Evolutionary conservation across 2,113 vertebrate species (phyloP).

Genomic region (Tauraco erythrolophus): DNA sequence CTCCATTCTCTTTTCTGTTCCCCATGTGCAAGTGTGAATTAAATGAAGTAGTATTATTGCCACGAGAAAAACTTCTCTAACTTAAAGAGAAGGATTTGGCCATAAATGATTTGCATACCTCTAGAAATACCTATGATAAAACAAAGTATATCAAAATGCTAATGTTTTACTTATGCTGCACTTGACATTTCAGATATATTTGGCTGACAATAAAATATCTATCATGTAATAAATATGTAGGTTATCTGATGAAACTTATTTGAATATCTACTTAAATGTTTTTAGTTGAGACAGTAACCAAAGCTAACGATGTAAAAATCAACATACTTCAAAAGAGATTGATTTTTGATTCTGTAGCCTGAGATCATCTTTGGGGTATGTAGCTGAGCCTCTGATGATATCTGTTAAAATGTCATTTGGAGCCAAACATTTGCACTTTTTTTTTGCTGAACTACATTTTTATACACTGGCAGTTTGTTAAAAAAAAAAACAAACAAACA

Average conservation of each 20-base stretch:
- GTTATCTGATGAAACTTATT: not conserved
- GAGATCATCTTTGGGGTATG: not conserved
- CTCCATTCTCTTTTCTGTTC: not conserved
- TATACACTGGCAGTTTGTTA: not conserved
- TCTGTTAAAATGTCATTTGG: not conserved
- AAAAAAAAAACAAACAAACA: not conserved
- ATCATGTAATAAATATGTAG: not conserved
- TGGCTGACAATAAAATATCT: not conserved
- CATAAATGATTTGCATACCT: not conserved
- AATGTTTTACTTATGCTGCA: not conserved
- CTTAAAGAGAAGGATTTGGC: not conserved
- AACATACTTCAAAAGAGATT: not conserved
- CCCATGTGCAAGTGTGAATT: not conserved
- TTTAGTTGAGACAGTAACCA: not conserved
- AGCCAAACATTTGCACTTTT: not conserved
- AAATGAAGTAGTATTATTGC: not conserved
- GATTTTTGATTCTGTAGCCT: not conserved
- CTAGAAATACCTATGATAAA: not conserved
- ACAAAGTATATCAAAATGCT: not conserved
- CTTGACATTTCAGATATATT: not conserved
- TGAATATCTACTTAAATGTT: not conserved
- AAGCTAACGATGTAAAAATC: not conserved
- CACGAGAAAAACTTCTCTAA: not conserved
- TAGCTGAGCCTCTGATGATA: not conserved
- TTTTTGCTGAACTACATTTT: not conserved